Percentiles rank a stretch among this genome's conserved stretches.
phyloP scores from a whole-genome alignment of 37 sponge, comb jelly and placozoan species.

The Beroe forskalii region DNA sequence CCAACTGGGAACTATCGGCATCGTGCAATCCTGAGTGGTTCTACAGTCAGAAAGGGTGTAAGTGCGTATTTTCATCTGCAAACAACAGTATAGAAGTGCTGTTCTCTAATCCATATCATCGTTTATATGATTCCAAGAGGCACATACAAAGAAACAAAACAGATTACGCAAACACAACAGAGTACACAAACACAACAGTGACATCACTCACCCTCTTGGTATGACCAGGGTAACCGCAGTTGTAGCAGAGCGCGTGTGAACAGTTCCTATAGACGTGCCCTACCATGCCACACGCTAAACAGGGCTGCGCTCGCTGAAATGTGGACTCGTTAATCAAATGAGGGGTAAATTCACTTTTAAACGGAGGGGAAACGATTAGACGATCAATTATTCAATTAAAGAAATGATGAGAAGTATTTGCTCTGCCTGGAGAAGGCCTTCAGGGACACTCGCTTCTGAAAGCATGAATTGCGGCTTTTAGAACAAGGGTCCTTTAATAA shows the following conservation, averaged over 20 bases:
- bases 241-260: slow-evolving; percentile 9
- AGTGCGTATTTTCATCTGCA: no score
- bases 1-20: slow-evolving; percentile 40
- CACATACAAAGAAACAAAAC: neutral
- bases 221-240: slow-evolving; percentile 57
- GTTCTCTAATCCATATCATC: no score
- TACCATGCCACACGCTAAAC: slow-evolving; percentile 21
- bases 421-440: no score
- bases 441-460: no score
- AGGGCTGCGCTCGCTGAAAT: slow-evolving; percentile 48
- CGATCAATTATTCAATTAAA: no score
- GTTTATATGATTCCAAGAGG: neutral
- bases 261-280: slow-evolving; percentile 19
- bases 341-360: neutral
- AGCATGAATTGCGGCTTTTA: no score
- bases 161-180: neutral
- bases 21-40: slow-evolving; percentile 31
- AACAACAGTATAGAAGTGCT: no score
- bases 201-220: neutral
- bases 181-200: no score
- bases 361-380: neutral
- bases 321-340: no score
- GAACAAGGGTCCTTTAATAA: no score
- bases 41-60: no score
- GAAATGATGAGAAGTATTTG: no score